Evolutionary conservation across 2,797 vertebrate species (phyloP), one percentile per base, ranked within the genome.

Genomic region (Eptatretus atami): DNA sequence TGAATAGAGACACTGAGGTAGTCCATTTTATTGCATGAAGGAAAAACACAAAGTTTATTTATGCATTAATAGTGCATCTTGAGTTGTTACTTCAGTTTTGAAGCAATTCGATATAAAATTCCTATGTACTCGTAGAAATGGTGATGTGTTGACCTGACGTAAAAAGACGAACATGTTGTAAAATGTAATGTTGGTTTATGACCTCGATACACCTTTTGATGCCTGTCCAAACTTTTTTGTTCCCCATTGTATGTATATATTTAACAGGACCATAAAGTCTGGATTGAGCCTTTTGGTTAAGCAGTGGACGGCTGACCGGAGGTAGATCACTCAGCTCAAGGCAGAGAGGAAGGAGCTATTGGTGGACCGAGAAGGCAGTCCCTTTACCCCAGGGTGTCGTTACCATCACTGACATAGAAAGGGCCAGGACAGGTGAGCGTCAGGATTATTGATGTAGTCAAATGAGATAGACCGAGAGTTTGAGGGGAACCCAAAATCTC

Each of bases 221-320:
- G 31, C n/a, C 31, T 31, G 31, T 31, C 31, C n/a, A n/a, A n/a
- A 31, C 31, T 31, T n/a, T n/a, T n/a, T n/a, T n/a, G n/a, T n/a
- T n/a, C n/a, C n/a, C 31, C 31, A 31, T 31, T 31, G 3, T 31
- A 31, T 31, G n/a, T 31, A 6, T 31, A 6, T 31, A 6, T 54
- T 64, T 54, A 63, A 3, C 63, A 96, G n/a, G 92, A 96, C 90
- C 0, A 71, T 98, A 65, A 95, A 95, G 76, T 88, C 85, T 0
- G 92, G 90, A 54, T 77, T 98, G 68, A 93, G 86, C 0, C 95
- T 98, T 84, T 96, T 70, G 87, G 90, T 25, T 93, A 96, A 70
- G 90, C 94, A 9, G 90, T 98, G 93, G 86, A 0, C 87, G 94
- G 75, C 74, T 98, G 63, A 82, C 90, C 0, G 86, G 87, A 63